Conservation (phyloP, 1,140 invertebrate species). For the Tetraneura akinire region DNA sequence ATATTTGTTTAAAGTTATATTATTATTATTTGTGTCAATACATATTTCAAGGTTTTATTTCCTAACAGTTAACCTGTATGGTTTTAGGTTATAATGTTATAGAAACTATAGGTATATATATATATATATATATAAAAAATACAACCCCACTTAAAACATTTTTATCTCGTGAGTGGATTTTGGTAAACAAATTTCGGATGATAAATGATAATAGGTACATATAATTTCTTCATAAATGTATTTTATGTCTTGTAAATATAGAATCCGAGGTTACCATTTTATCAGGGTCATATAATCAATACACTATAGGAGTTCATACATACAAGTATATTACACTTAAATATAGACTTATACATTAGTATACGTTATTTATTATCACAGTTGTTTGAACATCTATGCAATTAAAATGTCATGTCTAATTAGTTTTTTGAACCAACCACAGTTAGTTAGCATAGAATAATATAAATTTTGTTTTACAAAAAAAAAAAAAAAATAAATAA, state of each 20-base stretch:
- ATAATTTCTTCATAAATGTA: neutral
- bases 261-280: slow-evolving; percentile 14
- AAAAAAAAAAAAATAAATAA: no score
- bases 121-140: no score
- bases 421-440: no score
- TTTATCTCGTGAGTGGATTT: neutral
- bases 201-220: neutral
- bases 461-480: no score
- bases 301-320: neutral
- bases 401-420: neutral
- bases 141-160: neutral
- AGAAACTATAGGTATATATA: neutral
- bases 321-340: neutral
- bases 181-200: slow-evolving; percentile 7
- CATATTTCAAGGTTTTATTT: slow-evolving; percentile 14
- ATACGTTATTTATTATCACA: neutral
- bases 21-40: neutral
- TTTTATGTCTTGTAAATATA: neutral
- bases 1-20: neutral
- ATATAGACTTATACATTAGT: slow-evolving; percentile 12
- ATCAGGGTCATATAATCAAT: slow-evolving; percentile 3
- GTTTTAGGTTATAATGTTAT: neutral
- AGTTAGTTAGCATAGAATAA: no score
- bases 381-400: neutral
- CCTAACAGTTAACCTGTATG: neutral